Evolutionary conservation across 2,113 vertebrate genomes (phyloP).

Genomic region (Hippoglossus stenolepis): DNA sequence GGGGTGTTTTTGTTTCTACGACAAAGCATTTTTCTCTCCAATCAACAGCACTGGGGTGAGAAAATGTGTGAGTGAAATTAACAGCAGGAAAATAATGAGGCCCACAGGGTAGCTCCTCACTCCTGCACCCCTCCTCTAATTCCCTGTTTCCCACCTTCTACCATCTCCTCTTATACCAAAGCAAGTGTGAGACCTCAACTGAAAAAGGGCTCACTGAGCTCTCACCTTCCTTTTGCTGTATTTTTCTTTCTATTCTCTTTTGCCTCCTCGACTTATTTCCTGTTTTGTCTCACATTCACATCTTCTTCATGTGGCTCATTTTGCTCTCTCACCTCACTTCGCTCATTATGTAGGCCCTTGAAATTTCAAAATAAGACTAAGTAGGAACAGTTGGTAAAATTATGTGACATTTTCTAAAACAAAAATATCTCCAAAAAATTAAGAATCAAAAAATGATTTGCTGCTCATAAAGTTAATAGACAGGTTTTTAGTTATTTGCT

Average conservation of each 20-base stretch:
- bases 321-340: constrained; percentile 12
- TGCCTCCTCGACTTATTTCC: constrained; percentile 13
- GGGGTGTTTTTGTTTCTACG: constrained; percentile 66
- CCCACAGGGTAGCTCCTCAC: constrained; percentile 84
- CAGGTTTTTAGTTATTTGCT: no score
- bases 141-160: constrained; percentile 82
- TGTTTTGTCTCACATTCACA: not conserved
- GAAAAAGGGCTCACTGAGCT: constrained; percentile 63
- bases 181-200: constrained; percentile 66
- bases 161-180: constrained; percentile 69
- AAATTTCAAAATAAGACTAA: constrained; percentile 2
- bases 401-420: not conserved
- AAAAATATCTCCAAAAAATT: not conserved
- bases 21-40: constrained; percentile 75
- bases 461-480: no score
- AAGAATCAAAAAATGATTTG: no score
- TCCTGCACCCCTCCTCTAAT: constrained; percentile 76
- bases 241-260: constrained; percentile 25
- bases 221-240: constrained; percentile 39
- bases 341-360: not conserved
- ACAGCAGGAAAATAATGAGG: constrained; percentile 89
- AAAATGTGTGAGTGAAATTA: constrained; percentile 86
- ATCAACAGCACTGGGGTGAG: constrained; percentile 85
- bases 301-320: constrained; percentile 24
- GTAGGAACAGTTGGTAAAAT: not conserved